phyloP scores from a whole-genome alignment of 1,140 invertebrate species.

The Arctopsyche grandis region DNA sequence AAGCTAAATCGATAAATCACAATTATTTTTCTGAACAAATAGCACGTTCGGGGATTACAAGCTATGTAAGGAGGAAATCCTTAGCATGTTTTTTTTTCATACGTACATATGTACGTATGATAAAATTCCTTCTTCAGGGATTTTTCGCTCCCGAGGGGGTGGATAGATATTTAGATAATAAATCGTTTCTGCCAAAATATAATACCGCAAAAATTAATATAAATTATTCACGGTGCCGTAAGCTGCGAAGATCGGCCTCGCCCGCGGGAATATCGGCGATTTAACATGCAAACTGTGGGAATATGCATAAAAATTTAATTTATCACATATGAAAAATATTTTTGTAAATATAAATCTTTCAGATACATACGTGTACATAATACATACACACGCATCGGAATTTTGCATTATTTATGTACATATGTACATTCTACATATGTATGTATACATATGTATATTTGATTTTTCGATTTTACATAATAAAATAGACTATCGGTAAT shows the following conservation, averaged over 20 bases:
- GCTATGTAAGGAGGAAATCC: conserved; percentile 1
- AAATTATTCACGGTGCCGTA: conserved; percentile 16
- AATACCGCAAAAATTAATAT: conserved; percentile 23
- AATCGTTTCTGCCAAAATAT: conserved; percentile 20
- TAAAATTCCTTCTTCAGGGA: conserved; percentile 12
- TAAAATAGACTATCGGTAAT: not conserved
- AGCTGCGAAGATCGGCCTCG: not conserved
- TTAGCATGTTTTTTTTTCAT: not conserved
- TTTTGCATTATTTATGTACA: no score
- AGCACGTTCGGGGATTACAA: not conserved
- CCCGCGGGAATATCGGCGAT: not conserved
- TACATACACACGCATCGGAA: no score
- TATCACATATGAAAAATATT: not conserved
- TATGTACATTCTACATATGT: no score
- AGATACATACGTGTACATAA: no score
- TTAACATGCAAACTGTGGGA: not conserved
- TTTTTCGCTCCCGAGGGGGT: not conserved
- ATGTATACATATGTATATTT: no score
- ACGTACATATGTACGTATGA: conserved; percentile 2
- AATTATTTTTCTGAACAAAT: conserved; percentile 13
- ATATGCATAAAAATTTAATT: not conserved
- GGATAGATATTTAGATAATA: conserved; percentile 20
- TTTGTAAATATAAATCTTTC: no score
- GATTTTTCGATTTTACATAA: not conserved
- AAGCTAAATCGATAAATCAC: conserved; percentile 3